phyloP scores from a whole-genome alignment of 2,797 vertebrate genomes.

The Saxicola maurus region DNA sequence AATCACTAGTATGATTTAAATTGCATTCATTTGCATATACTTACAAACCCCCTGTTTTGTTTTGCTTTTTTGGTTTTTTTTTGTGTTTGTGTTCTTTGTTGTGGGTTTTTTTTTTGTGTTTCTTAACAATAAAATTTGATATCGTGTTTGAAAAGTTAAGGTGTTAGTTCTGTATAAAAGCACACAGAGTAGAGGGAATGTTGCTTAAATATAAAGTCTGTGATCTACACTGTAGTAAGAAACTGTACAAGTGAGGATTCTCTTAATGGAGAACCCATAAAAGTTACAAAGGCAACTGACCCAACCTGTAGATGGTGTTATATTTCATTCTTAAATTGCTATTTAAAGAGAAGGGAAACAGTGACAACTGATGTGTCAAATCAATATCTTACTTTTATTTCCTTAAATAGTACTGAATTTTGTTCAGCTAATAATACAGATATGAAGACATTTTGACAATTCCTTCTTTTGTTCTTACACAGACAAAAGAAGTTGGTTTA shows the following conservation, averaged over 20 bases:
- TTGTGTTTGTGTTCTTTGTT: no score
- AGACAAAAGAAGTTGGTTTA: constrained; percentile 86
- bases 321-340: background rate
- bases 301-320: background rate
- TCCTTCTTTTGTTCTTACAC: background rate
- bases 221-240: background rate
- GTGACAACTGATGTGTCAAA: background rate
- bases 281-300: background rate
- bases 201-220: background rate
- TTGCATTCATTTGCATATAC: background rate
- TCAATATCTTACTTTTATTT: background rate
- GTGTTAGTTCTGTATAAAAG: background rate
- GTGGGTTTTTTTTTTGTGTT: no score
- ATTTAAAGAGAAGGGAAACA: background rate
- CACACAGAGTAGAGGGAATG: background rate
- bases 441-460: background rate
- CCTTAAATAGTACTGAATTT: background rate
- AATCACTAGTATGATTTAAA: background rate
- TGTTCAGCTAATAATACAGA: background rate
- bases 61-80: background rate
- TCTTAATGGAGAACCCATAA: background rate
- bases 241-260: background rate
- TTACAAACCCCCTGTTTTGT: background rate
- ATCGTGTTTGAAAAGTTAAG: background rate
- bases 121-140: background rate